Evolutionary conservation across 2,888 invertebrate species (phyloP), one percentile per base, ranked within the genome.

Genomic region (Erebia palarica): DNA sequence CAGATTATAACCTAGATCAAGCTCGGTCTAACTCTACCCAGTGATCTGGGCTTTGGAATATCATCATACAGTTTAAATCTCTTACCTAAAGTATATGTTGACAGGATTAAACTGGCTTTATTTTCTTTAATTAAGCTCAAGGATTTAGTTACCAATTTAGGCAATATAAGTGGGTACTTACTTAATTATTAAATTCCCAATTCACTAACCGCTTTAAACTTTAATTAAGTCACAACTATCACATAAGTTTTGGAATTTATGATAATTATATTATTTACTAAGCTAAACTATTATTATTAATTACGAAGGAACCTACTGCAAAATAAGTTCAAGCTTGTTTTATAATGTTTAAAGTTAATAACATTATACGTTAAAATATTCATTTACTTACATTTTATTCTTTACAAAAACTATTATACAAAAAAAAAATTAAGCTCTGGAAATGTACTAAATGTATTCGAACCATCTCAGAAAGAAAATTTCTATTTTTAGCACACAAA

Each of bases 341-440:
- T 16, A 16, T 9, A 8, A n/a, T 7, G 7, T 16, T n/a, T 16
- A 16, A 9, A 9, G 1, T 16, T 16, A 16, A 1, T 55, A 55
- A 18, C 10, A 2, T 55, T 10, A 18, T 55, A 18, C 53, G 53
- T 16, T 18, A 16, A 16, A 16, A 53, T 53, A n/a, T 53, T 55
- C 55, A 55, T 55, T 55, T 55, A 55, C 3, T 16, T n/a, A 16
- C 16, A 16, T 1, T 14, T 36, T 14, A 27, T 59, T 60, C 60
- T 60, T 61, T 47, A 61, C 11, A 61, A 16, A 44, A 60, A 42
- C 42, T 2, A 0, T 44, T 18, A n/a, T n/a, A 42, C 60, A 42
- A 60, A 60, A 59, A 9, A 59, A 36, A 8, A 60, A 60, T 42
- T 42, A 60, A 60, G 59, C n/a, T 42, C n/a, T 42, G 16, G 44